Conservation (phyloP, 2,797 vertebrate species). For the Mormyrops boulengeri region DNA sequence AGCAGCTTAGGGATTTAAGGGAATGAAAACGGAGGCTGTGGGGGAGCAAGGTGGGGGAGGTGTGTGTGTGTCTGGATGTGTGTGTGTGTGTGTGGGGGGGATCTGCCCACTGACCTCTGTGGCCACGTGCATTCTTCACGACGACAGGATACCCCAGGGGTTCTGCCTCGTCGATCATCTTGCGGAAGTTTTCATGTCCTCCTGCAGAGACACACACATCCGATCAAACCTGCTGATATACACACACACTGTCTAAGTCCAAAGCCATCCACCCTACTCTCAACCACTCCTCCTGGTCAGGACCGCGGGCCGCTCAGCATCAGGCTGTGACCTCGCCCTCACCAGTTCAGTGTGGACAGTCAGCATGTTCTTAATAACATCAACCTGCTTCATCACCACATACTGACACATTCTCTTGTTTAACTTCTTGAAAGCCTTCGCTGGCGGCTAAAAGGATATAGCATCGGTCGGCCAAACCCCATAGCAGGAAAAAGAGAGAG, state of each 20-base stretch:
- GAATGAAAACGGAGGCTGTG: background rate
- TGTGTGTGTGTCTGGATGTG: background rate
- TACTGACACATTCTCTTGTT: background rate
- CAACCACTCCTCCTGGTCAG: background rate
- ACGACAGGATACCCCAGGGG: slow-evolving; percentile 84
- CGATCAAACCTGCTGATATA: background rate
- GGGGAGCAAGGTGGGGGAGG: background rate
- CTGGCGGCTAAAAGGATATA: background rate
- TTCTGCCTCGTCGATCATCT: slow-evolving; percentile 87
- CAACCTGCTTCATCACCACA: background rate
- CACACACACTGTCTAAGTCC: background rate
- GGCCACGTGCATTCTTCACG: slow-evolving; percentile 86
- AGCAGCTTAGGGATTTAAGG: background rate
- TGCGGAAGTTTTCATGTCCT: slow-evolving; percentile 85
- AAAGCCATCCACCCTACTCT: background rate
- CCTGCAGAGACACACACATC: slow-evolving; percentile 55
- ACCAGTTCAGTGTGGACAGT: background rate
- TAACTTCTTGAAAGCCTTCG: background rate
- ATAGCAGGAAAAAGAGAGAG: background rate
- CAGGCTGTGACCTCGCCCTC: background rate
- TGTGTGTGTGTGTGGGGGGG: background rate
- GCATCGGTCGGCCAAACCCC: background rate
- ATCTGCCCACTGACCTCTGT: slow-evolving; percentile 68
- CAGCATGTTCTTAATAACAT: background rate
- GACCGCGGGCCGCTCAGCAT: background rate